Percentiles rank a stretch among this genome's conserved stretches.
These are phyloP conservation scores for Papilio elwesi DNA, from an alignment of 2,888 invertebrate genomes.

Conservation along the genomic window DNA sequence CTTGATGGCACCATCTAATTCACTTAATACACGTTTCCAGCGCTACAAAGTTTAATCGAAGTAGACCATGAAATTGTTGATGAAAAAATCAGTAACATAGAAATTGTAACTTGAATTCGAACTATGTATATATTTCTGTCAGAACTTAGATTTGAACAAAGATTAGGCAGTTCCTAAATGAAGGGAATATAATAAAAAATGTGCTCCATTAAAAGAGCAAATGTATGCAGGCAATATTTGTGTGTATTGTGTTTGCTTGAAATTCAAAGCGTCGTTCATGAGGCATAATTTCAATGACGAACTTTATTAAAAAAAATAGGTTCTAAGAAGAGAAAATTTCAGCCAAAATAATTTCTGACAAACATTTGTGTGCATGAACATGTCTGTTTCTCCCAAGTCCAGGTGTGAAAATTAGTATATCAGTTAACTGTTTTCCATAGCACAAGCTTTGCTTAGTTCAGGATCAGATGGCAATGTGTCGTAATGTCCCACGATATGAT, in stretches of 20 bases:
- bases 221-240: background rate
- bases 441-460: no score
- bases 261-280: background rate
- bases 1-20: no score
- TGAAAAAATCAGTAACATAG: background rate
- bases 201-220: background rate
- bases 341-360: background rate
- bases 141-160: slow-evolving; percentile 4
- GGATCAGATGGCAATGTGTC: no score
- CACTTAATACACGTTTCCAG: no score
- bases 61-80: background rate
- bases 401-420: no score
- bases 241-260: background rate
- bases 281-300: background rate
- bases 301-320: background rate
- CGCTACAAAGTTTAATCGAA: slow-evolving; percentile 11
- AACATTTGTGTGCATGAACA: no score
- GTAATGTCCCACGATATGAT: no score
- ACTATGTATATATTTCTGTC: background rate
- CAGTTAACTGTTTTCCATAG: no score
- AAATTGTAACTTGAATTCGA: slow-evolving; percentile 1
- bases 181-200: background rate
- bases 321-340: background rate
- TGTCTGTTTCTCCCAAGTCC: no score
- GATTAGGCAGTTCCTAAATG: background rate